Percentiles rank a stretch among this genome's conserved stretches.
phyloP scores from a whole-genome alignment of 2,113 vertebrate genomes.

The Poecile atricapillus region DNA sequence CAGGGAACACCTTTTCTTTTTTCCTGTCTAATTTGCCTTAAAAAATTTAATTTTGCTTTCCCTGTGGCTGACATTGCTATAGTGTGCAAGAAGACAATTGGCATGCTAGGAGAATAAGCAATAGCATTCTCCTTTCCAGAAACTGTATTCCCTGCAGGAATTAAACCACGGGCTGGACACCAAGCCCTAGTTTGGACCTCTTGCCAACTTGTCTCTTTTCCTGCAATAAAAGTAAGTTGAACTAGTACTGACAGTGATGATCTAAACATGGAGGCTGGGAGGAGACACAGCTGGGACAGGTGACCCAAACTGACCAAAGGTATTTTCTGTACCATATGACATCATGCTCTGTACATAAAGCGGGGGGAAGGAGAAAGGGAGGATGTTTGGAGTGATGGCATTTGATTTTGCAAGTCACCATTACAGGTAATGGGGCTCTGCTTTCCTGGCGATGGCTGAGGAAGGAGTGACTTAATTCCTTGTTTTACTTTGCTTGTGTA shows the following conservation, averaged over 20 bases:
- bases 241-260: not conserved
- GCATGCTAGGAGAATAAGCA: not conserved
- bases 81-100: not conserved
- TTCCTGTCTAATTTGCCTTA: not conserved
- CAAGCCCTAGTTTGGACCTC: not conserved
- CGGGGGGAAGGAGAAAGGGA: not conserved
- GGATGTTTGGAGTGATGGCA: not conserved
- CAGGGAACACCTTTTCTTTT: not conserved
- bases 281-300: not conserved
- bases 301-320: not conserved
- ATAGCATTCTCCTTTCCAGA: not conserved
- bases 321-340: not conserved
- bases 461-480: not conserved
- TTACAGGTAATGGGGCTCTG: not conserved
- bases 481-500: not conserved
- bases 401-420: not conserved
- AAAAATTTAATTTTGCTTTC: not conserved
- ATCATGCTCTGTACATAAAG: not conserved
- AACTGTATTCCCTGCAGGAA: not conserved
- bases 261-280: not conserved
- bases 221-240: not conserved
- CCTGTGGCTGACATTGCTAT: not conserved
- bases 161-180: not conserved
- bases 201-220: not conserved
- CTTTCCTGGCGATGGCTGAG: not conserved